Base-by-base conservation (phyloP, 2,113 vertebrate species). In the Nibea coibor region DNA sequence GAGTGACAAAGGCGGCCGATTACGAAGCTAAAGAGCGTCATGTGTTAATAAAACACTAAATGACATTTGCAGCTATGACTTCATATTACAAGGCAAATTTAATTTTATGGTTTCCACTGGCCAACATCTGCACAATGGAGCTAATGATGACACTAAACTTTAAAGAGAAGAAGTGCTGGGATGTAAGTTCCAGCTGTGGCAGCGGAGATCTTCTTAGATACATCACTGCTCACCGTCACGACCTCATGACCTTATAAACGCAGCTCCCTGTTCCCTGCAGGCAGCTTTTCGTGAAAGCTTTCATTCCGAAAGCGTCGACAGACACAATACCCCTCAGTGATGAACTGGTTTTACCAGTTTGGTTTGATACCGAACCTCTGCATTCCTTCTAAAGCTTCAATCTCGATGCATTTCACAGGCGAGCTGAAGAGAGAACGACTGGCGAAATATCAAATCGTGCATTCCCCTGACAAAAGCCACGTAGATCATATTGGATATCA, bases 271-370 rank as follows among this genome's bases (percentile, higher is more conserved):
- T 22, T 16, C 35, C 2, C 43, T 20, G 22, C 43, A 28, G 61
- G 71, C 50, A n/a, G 61, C 35, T 61, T 69, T 62, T 62, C 35
- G 56, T n/a, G 20, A 73, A 39, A 76, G 68, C 67, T 45, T 56
- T 84, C 70, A 64, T 72, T 71, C 71, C 72, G 28, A 68, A 77
- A 68, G 35, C 15, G 0, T 42, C 19, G 17, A 14, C 39, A 35
- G 31, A 26, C 53, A 71, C 53, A 65, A 56, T 28, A n/a, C 2
- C 57, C 39, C 67, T 54, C 45, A 72, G 50, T 42, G 39, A 77
- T 77, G 20, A 79, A 89, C 87, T 70, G 56, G 88, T 89, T 89
- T 67, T 53, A 73, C 83, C 58, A 39, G 81, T 81, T 71, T 42
- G 24, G 28, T 82, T 61, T 73, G 70, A 79, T 87, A 62, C 65